Percentiles rank a stretch among this genome's conserved stretches.
Conservation (phyloP, 2,888 invertebrate genomes). For the Drosophila demipolita region DNA sequence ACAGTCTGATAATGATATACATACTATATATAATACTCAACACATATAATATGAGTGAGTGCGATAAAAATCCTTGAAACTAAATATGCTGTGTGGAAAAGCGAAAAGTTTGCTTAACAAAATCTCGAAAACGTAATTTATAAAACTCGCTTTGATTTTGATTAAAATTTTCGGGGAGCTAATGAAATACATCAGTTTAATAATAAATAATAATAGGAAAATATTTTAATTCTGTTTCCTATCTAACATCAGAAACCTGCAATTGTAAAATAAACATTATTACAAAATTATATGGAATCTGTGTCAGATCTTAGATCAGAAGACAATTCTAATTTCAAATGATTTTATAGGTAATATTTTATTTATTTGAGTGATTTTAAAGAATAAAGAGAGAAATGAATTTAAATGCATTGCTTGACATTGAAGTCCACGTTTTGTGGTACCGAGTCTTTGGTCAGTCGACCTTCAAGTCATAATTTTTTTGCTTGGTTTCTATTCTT, state of each 20-base stretch:
- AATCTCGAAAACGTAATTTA: not conserved
- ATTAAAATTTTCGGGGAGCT: not conserved
- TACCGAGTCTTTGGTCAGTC: constrained; percentile 21
- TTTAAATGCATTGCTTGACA: constrained; percentile 20
- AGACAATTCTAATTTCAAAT: not conserved
- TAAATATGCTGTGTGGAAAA: not conserved
- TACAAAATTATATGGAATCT: not conserved
- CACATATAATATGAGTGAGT: constrained; percentile 9
- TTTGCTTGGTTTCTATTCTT: not conserved
- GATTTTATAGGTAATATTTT: not conserved
- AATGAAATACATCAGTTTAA: not conserved
- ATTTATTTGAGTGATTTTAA: constrained; percentile 1
- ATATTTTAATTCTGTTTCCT: not conserved
- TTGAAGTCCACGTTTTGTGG: constrained; percentile 19
- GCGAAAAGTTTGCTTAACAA: not conserved
- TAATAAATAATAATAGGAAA: not conserved
- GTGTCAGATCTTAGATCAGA: not conserved
- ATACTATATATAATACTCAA: constrained; percentile 32
- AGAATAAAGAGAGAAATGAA: not conserved
- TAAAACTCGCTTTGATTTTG: not conserved
- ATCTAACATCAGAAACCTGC: not conserved
- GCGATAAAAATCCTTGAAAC: constrained; percentile 9
- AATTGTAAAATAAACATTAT: not conserved
- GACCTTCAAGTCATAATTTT: constrained; percentile 48
- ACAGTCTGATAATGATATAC: constrained; percentile 20